Evolutionary conservation across 2,797 vertebrate genomes (phyloP).

Genomic region (Phoxinus dragarum): DNA sequence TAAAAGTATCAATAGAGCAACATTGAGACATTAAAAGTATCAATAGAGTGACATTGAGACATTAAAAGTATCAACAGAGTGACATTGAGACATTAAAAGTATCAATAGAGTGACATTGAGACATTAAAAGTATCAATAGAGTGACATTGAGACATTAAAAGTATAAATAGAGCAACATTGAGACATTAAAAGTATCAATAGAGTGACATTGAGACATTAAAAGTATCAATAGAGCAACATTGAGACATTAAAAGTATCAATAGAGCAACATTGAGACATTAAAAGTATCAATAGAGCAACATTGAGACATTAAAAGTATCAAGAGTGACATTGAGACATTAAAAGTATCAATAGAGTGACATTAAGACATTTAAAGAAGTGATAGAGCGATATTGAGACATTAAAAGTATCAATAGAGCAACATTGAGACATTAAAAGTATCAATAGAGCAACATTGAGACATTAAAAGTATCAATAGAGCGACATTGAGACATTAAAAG

Average conservation of each 20-base stretch:
- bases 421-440: too few relatives aligned
- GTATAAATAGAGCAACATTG: background rate
- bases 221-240: background rate
- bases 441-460: background rate
- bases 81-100: background rate
- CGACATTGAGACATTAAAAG: background rate
- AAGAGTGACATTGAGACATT: too few relatives aligned
- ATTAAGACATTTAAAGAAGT: background rate
- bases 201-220: background rate
- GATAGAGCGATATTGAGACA: background rate
- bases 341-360: background rate
- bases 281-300: background rate
- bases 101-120: background rate
- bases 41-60: background rate
- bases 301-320: background rate
- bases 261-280: background rate
- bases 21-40: background rate
- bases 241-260: background rate
- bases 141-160: background rate
- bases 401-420: too few relatives aligned
- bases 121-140: background rate
- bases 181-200: background rate
- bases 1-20: background rate
- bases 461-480: background rate
- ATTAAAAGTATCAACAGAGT: background rate